These are phyloP conservation scores for Leptothorax acervorum DNA, from an alignment of 2,888 invertebrate species.

Conservation along the genomic window DNA sequence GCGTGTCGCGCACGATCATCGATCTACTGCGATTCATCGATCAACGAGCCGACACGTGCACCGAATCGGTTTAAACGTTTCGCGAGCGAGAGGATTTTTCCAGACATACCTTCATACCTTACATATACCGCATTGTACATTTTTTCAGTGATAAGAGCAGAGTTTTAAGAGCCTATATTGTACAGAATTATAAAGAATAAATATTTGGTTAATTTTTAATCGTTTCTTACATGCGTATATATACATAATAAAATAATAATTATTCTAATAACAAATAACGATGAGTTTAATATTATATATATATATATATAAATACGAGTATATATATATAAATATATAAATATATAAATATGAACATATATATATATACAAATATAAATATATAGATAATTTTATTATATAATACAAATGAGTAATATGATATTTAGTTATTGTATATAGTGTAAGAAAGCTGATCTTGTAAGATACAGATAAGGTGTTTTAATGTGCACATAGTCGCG, in stretches of 20 bases:
- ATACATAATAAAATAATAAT: conserved; percentile 68
- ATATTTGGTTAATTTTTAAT: conserved; percentile 77
- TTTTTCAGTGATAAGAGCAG: conserved; percentile 80
- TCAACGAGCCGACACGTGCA: conserved; percentile 26
- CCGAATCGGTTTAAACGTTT: conserved; percentile 37
- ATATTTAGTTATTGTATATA: conserved; percentile 85
- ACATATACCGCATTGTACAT: conserved; percentile 76
- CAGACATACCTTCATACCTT: conserved; percentile 69
- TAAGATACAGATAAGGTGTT: conserved; percentile 87
- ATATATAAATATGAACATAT: conserved; percentile 64
- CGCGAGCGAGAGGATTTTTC: conserved; percentile 51
- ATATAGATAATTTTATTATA: conserved; percentile 82
- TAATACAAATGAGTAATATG: conserved; percentile 81
- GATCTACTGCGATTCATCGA: conserved; percentile 7
- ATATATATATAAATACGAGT: conserved; percentile 26
- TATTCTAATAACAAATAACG: conserved; percentile 75
- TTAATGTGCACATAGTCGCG: conserved; percentile 87
- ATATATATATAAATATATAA: conserved; percentile 67
- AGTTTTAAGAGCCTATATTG: conserved; percentile 83
- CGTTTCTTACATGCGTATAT: conserved; percentile 65
- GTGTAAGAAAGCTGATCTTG: conserved; percentile 86
- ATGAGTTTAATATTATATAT: conserved; percentile 79
- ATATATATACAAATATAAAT: conserved; percentile 70
- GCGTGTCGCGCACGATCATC: conserved; percentile 21
- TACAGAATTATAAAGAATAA: conserved; percentile 80